phyloP scores from a whole-genome alignment of 2,888 invertebrate genomes.

The Drosophila nr. fundita region DNA sequence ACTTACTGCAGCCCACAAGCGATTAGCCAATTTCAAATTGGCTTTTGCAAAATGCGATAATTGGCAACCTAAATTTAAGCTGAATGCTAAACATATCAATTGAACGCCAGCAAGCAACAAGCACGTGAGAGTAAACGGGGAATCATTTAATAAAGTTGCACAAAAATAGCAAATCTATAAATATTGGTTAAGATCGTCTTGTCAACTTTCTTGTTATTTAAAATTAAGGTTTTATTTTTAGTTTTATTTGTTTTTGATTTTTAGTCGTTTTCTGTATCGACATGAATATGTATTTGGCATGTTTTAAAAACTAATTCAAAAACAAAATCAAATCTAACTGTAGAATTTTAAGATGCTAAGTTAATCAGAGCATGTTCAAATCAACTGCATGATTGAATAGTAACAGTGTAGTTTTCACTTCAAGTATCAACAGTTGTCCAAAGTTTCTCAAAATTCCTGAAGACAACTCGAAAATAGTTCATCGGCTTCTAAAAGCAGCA shows the following conservation, averaged over 20 bases:
- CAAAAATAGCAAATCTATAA: background rate
- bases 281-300: background rate
- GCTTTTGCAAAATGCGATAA: conserved; percentile 34
- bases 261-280: background rate
- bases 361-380: background rate
- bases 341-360: too few species aligned
- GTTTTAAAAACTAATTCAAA: background rate
- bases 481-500: background rate
- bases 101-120: background rate
- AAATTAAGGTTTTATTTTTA: background rate
- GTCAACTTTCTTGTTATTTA: background rate
- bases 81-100: conserved; percentile 31
- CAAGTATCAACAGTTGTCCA: background rate
- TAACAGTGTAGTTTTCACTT: background rate
- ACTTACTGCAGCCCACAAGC: conserved; percentile 18
- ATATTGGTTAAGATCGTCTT: background rate
- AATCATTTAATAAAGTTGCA: background rate
- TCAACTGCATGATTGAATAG: background rate
- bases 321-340: too few species aligned
- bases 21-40: conserved; percentile 57
- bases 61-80: conserved; percentile 33
- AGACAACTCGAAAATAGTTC: background rate
- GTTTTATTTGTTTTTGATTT: background rate
- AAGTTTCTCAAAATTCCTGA: background rate
- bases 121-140: conserved; percentile 20